These are phyloP conservation scores for Dasypolia templi DNA, from an alignment of 2,888 invertebrate genomes.

Conservation along the genomic window DNA sequence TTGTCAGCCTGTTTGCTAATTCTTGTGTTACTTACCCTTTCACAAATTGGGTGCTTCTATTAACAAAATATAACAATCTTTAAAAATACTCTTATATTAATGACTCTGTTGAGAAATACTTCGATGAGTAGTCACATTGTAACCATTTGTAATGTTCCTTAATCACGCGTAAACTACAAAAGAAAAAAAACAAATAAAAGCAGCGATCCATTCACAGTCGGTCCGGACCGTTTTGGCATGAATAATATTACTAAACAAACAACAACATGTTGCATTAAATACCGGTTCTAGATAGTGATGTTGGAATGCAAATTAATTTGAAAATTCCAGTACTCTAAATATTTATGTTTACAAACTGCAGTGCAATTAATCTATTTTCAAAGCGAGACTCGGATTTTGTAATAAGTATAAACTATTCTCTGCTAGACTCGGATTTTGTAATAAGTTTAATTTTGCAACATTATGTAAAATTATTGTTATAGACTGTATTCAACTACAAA, in stretches of 20 bases:
- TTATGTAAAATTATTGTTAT: not conserved
- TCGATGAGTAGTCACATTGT: not conserved
- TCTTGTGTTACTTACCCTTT: not conserved
- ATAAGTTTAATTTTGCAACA: not conserved
- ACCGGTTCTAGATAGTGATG: slow-evolving; percentile 23
- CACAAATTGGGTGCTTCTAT: not conserved
- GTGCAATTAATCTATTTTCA: slow-evolving; percentile 33
- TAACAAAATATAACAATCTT: not conserved
- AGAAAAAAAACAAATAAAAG: not conserved
- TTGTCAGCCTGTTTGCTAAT: not conserved
- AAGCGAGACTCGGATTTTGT: slow-evolving; percentile 9
- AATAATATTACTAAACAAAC: slow-evolving; percentile 31
- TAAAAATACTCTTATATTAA: not conserved
- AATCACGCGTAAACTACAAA: not conserved
- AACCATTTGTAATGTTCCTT: not conserved
- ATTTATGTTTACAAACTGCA: slow-evolving; percentile 36
- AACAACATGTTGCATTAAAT: slow-evolving; percentile 23
- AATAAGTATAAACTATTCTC: slow-evolving; percentile 1
- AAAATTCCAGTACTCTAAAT: slow-evolving; percentile 24
- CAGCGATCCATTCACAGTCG: not conserved
- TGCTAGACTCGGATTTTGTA: slow-evolving; percentile 10
- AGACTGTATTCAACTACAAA: not conserved
- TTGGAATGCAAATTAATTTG: slow-evolving; percentile 33
- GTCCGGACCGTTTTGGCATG: not conserved
- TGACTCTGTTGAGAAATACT: not conserved